Percentiles rank a stretch among this genome's conserved stretches.
Conservation (phyloP, 2,888 invertebrate genomes). For the Odontomyia ornata region DNA sequence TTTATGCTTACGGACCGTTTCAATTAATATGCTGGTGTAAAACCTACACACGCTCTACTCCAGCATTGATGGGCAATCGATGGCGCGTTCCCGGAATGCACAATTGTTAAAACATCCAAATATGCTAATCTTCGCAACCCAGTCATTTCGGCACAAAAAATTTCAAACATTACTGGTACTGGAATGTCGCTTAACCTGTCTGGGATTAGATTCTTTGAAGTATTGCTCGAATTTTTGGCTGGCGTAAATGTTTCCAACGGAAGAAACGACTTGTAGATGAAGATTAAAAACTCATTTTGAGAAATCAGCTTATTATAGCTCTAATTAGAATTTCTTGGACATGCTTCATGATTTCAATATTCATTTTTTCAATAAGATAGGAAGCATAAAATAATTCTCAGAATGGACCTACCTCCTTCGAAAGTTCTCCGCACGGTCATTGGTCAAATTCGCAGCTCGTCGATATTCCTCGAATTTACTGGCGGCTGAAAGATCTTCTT, state of each 20-base stretch:
- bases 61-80: neutral
- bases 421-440: conserved; percentile 61
- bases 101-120: conserved; percentile 15
- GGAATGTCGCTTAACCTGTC: neutral
- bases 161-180: neutral
- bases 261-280: too few species aligned
- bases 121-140: neutral
- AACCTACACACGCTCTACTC: conserved; percentile 21
- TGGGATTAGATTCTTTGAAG: too few species aligned
- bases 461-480: conserved; percentile 55
- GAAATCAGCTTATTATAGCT: too few species aligned
- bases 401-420: conserved; percentile 57
- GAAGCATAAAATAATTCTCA: neutral
- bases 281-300: too few species aligned
- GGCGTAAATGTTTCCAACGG: too few species aligned
- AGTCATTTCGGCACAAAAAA: neutral
- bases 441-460: conserved; percentile 51
- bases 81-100: conserved; percentile 11
- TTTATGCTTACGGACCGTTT: neutral
- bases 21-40: conserved; percentile 27
- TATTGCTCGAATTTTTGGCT: too few species aligned
- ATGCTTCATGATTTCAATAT: too few species aligned
- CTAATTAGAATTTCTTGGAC: too few species aligned
- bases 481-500: conserved; percentile 60
- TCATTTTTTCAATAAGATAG: too few species aligned